phyloP scores from a whole-genome alignment of 2,888 invertebrate species.

The Meganola albula region DNA sequence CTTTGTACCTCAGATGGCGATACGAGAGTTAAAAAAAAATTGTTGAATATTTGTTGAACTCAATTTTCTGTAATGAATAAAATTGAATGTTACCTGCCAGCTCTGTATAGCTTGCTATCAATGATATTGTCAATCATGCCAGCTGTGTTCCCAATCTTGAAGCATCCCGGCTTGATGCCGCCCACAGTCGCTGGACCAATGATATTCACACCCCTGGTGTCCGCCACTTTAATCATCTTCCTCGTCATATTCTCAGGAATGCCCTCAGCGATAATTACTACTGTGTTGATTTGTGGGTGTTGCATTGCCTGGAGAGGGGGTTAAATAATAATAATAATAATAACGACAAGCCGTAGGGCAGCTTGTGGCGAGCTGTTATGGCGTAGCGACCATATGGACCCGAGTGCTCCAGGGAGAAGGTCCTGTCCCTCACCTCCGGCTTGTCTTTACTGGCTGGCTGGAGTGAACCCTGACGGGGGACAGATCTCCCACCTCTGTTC shows the following conservation, averaged over 20 bases:
- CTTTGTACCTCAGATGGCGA: no score
- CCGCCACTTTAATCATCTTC: slow-evolving; percentile 90
- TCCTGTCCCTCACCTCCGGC: no score
- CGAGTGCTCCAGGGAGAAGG: no score
- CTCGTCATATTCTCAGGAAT: slow-evolving; percentile 99
- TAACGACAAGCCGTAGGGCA: no score
- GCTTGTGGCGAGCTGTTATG: no score
- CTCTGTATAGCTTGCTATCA: slow-evolving; percentile 96
- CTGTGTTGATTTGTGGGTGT: slow-evolving; percentile 95
- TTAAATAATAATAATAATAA: neutral
- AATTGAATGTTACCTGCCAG: slow-evolving; percentile 91
- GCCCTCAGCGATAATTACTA: slow-evolving; percentile 99
- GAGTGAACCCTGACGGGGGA: no score
- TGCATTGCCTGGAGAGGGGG: slow-evolving; percentile 85
- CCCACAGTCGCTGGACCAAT: slow-evolving; percentile 98
- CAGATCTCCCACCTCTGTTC: no score
- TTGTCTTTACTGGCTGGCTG: no score
- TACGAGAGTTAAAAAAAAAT: no score
- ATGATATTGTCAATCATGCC: slow-evolving; percentile 99
- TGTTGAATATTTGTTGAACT: no score
- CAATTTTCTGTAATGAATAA: no score
- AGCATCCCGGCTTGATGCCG: slow-evolving; percentile 98
- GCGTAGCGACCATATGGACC: no score
- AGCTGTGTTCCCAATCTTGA: slow-evolving; percentile 99
- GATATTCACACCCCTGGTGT: slow-evolving; percentile 88